These are phyloP conservation scores for Parochlus steinenii DNA, from an alignment of 2,888 invertebrate genomes.

Conservation along the genomic window DNA sequence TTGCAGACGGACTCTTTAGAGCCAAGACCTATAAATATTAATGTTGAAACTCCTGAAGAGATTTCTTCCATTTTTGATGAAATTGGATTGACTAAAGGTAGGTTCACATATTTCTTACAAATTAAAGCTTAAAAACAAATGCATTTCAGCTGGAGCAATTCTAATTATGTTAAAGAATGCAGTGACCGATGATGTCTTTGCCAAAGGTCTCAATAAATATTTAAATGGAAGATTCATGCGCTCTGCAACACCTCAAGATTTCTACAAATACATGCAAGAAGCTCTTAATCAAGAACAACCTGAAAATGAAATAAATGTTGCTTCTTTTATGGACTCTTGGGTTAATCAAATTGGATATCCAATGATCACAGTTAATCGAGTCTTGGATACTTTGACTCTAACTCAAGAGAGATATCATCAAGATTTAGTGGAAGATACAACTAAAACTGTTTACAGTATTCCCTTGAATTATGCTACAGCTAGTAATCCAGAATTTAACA, in stretches of 20 bases:
- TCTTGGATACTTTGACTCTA: not conserved
- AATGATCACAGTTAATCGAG: not conserved
- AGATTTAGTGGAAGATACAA: not conserved
- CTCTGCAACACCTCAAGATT: not conserved
- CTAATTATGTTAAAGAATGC: not conserved
- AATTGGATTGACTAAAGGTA: too few species aligned
- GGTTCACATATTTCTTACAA: too few species aligned
- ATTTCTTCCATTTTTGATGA: too few species aligned
- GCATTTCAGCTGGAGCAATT: not conserved
- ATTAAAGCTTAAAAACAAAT: too few species aligned
- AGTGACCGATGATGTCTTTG: not conserved
- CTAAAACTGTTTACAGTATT: not conserved
- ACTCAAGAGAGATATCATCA: not conserved
- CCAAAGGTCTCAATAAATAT: constrained; percentile 1
- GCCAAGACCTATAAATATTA: too few species aligned
- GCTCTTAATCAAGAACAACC: not conserved
- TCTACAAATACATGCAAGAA: not conserved
- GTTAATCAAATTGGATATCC: constrained; percentile 1
- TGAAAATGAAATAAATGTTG: not conserved
- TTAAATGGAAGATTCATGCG: not conserved
- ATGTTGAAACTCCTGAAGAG: too few species aligned
- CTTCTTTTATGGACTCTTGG: not conserved
- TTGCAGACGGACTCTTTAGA: too few species aligned
- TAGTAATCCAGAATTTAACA: not conserved
- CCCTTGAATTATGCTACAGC: not conserved